Evolutionary conservation across 2,797 vertebrate species (phyloP), one percentile per base, ranked within the genome.

Genomic region (Esox masquinongy): DNA sequence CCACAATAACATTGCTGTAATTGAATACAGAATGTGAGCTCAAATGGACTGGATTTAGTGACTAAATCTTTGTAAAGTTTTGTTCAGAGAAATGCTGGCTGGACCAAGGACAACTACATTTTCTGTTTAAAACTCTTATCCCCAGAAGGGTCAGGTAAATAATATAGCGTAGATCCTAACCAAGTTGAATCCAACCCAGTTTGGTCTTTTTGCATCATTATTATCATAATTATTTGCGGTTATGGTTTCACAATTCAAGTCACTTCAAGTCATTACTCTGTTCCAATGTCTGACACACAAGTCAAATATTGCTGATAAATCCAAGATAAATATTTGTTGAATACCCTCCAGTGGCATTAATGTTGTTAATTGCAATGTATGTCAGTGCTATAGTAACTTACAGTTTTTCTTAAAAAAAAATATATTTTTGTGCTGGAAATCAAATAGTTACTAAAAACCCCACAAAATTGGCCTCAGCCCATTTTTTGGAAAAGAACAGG

Each of bases 401-500:
- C 36, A 3, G 36, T 36, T 68, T 9, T 39, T 39, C 39, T 39
- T n/a, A n/a, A n/a, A n/a, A n/a, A n/a, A n/a, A n/a, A n/a, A 39
- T 6, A 39, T 51, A 5, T 22, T 70, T 1, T 11, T 24, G 1
- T 26, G 69, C 69, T 51, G 47, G 47, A 5, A 22, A 56, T 56
- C 51, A n/a, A 39, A 56, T 19, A 15, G 51, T 17, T 17, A 73
- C 47, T 68, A 3, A 66, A 31, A 4, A 0, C 77, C 3, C 63
- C 36, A 43, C 71, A 64, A 67, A 72, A 74, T 73, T 67, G 36
- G 68, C 73, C 70, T 1, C 22, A 68, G n/a, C 47, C 71, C 1
- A 64, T 16, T 75, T 79, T 79, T 2, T 69, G 67, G 36, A 59
- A 43, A 49, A 73, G 36, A 47, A 59, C 63, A 49, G 34, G n/a